phyloP scores from a whole-genome alignment of 2,797 vertebrate species.

The Muscicapa comitata region DNA sequence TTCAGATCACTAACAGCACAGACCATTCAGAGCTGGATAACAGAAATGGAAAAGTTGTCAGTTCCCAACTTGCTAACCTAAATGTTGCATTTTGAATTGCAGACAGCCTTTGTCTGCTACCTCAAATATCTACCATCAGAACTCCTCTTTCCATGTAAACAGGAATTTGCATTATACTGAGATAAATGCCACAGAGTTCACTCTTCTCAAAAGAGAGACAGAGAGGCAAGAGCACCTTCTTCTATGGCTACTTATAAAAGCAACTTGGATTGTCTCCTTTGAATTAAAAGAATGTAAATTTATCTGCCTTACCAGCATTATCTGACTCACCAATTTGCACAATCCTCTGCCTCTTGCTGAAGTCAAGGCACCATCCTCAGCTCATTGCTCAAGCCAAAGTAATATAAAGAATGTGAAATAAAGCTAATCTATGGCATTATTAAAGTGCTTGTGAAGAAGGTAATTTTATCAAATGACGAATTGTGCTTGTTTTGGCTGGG shows the following conservation, averaged over 20 bases:
- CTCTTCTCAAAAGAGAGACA: background rate
- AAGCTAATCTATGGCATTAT: background rate
- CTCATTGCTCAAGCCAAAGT: background rate
- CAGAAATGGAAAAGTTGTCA: background rate
- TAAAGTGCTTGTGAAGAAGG: background rate
- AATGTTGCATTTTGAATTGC: background rate
- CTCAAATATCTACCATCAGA: background rate
- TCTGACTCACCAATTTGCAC: fast-evolving
- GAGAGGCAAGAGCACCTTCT: background rate
- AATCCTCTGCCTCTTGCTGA: background rate
- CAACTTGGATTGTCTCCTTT: background rate
- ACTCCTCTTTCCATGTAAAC: background rate
- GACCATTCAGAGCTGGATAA: background rate
- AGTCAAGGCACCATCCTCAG: background rate
- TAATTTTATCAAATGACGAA: background rate
- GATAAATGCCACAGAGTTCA: background rate
- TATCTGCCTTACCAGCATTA: background rate
- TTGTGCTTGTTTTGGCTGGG: background rate
- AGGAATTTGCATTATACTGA: background rate
- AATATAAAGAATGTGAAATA: background rate
- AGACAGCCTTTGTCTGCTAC: background rate
- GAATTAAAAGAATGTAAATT: background rate
- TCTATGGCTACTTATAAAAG: background rate
- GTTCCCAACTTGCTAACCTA: background rate
- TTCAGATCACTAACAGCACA: background rate